phyloP scores from a whole-genome alignment of 2,888 invertebrate genomes.

The Lochmaea crataegi region DNA sequence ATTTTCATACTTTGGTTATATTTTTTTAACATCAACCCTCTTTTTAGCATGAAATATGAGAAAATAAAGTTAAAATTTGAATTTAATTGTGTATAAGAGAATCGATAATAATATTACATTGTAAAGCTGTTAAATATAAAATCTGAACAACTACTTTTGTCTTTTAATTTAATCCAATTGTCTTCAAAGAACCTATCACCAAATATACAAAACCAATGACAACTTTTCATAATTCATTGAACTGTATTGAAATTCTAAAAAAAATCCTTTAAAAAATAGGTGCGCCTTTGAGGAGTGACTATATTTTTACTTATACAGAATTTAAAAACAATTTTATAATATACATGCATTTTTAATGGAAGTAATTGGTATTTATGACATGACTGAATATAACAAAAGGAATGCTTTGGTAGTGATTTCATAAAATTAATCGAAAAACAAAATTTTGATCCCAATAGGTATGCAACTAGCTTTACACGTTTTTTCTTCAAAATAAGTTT shows the following conservation, averaged over 20 bases:
- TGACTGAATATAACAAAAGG: background rate
- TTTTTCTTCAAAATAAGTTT: background rate
- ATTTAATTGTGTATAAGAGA: background rate
- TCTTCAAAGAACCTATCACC: background rate
- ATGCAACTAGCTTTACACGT: background rate
- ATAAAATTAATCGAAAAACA: background rate
- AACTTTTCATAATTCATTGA: background rate
- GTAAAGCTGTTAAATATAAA: background rate
- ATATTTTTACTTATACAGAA: background rate
- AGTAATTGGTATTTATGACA: background rate
- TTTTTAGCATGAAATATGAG: too few species aligned
- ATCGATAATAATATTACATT: background rate
- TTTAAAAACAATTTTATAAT: background rate
- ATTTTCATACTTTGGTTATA: too few species aligned
- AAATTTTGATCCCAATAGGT: background rate
- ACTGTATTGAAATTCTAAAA: background rate
- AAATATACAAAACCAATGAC: background rate
- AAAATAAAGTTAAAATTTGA: background rate
- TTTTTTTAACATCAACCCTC: too few species aligned
- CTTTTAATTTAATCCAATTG: background rate
- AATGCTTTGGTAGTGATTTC: background rate
- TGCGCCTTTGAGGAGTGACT: background rate
- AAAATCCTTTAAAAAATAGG: background rate
- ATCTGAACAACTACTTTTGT: background rate
- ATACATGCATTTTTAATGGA: slow-evolving; percentile 4